Percentiles rank a stretch among this genome's conserved stretches.
phyloP scores from a whole-genome alignment of 2,888 invertebrate species.

The Aproaerema taeniolella region DNA sequence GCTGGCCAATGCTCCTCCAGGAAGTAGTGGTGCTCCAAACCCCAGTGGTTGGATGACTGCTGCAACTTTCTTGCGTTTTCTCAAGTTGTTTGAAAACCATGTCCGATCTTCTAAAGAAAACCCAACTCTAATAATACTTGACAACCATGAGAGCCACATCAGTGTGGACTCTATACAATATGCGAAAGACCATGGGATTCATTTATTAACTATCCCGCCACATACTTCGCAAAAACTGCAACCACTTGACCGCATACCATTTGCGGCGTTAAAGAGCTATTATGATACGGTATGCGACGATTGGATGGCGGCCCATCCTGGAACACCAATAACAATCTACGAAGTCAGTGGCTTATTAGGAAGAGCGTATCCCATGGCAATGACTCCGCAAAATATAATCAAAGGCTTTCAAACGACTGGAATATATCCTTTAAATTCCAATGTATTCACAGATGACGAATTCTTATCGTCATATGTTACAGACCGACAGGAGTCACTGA shows the following conservation, averaged over 20 bases:
- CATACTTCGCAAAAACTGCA: too few species aligned
- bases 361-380: constrained; percentile 24
- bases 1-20: constrained; percentile 36
- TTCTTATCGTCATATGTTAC: too few species aligned
- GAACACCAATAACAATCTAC: constrained; percentile 36
- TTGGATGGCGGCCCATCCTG: constrained; percentile 39
- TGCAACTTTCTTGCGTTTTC: constrained; percentile 26
- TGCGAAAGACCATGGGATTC: constrained; percentile 41
- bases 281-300: constrained; percentile 22
- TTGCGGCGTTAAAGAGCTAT: constrained; percentile 25
- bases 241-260: constrained; percentile 38
- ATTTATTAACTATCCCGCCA: constrained; percentile 39
- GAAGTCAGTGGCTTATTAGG: constrained; percentile 28
- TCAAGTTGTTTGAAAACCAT: constrained; percentile 33
- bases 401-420: constrained; percentile 31
- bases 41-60: constrained; percentile 36
- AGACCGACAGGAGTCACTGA: too few species aligned
- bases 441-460: constrained; percentile 32
- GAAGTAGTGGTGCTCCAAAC: constrained; percentile 31
- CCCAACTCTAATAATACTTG: constrained; percentile 29
- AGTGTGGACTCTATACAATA: constrained; percentile 28
- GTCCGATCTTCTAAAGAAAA: constrained; percentile 26
- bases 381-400: constrained; percentile 28
- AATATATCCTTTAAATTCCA: constrained; percentile 32
- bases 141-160: constrained; percentile 34